Conservation (phyloP, 2,113 vertebrate genomes). For the Trogon melanurus region DNA sequence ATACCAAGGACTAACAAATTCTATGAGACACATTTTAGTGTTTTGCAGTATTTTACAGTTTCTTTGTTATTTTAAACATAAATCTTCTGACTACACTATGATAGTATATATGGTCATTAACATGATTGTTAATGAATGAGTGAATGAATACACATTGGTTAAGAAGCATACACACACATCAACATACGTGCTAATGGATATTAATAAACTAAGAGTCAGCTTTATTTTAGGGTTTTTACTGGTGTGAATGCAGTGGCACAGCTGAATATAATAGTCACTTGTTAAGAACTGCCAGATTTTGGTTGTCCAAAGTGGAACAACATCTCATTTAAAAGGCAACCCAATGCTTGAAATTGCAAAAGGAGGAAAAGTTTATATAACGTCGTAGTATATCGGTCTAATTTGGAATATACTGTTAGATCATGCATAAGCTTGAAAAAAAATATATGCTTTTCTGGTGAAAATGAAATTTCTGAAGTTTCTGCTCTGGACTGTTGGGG, state of each 20-base stretch:
- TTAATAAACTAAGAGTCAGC: background rate
- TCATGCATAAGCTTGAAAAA: background rate
- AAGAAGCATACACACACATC: background rate
- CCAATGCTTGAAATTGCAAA: background rate
- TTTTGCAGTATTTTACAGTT: background rate
- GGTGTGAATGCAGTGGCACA: constrained; percentile 13
- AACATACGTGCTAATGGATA: background rate
- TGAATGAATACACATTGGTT: background rate
- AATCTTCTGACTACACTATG: background rate
- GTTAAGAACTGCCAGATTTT: constrained; percentile 4
- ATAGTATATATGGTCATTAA: background rate
- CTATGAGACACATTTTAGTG: background rate
- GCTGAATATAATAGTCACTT: constrained; percentile 17
- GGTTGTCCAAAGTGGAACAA: background rate
- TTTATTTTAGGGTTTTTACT: background rate
- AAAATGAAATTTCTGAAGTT: constrained; percentile 11
- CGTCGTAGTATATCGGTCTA: background rate
- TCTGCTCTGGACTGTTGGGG: background rate
- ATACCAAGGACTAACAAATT: background rate
- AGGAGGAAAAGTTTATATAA: background rate
- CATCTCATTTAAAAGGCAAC: background rate
- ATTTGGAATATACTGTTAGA: background rate
- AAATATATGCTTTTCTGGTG: background rate
- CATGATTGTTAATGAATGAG: background rate
- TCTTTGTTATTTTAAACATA: background rate